Evolutionary conservation across 2,888 invertebrate species (phyloP).

Genomic region (Microctonus aethiopoides): DNA sequence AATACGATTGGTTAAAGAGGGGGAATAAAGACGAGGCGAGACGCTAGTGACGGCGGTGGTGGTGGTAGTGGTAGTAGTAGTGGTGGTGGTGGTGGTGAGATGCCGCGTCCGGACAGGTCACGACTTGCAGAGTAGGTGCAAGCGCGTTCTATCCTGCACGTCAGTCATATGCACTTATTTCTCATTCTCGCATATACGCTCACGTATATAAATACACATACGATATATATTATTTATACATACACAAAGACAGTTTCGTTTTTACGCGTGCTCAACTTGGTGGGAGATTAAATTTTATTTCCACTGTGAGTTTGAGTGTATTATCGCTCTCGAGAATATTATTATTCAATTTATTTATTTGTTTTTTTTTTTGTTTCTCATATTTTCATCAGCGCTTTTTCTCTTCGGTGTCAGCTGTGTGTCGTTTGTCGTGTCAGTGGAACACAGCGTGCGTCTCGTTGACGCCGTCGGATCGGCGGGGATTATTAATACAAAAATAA

Average conservation of each 20-base stretch:
- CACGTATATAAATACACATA: no score
- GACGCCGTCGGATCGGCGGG: conserved; percentile 19
- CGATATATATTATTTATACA: background rate
- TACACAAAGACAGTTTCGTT: no score
- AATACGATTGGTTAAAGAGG: conserved; percentile 26
- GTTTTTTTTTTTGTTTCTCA: background rate
- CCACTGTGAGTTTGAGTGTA: no score
- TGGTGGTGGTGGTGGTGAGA: no score
- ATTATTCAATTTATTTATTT: no score
- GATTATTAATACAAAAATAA: no score
- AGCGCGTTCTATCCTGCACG: conserved; percentile 45
- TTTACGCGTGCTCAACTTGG: no score
- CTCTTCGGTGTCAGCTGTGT: no score
- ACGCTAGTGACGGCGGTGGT: no score
- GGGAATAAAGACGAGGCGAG: conserved; percentile 21
- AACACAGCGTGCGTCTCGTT: conserved; percentile 30
- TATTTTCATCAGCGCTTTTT: background rate
- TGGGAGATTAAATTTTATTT: no score
- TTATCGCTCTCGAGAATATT: no score
- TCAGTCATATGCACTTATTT: conserved; percentile 54
- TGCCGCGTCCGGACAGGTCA: conserved; percentile 34
- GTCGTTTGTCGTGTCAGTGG: conserved; percentile 39
- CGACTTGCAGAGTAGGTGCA: conserved; percentile 37
- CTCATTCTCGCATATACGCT: background rate
- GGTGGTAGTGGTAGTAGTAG: no score